Conservation (phyloP, 1,140 invertebrate species). For the Drosophila aff. region DNA sequence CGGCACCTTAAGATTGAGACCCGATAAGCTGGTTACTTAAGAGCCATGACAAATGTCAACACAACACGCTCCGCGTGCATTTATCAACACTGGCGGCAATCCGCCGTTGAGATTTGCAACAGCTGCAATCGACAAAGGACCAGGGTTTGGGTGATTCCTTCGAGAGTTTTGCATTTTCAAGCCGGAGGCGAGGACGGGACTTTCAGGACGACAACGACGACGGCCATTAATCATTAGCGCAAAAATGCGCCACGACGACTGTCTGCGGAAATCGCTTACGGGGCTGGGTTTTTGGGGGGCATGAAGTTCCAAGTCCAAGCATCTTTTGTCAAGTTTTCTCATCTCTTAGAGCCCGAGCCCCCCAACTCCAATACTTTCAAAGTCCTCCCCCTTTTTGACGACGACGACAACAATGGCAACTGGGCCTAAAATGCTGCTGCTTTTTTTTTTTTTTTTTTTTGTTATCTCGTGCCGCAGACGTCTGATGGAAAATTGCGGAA, state of each 20-base stretch:
- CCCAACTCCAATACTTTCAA: background rate
- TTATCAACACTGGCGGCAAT: conserved; percentile 66
- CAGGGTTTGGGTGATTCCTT: background rate
- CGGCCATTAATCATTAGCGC: conserved; percentile 80
- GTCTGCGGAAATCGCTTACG: conserved; percentile 30
- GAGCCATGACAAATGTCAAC: conserved; percentile 53
- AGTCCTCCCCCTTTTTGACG: conserved; percentile 10
- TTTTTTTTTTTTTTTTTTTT: background rate
- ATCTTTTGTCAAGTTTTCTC: conserved; percentile 41
- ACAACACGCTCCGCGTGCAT: conserved; percentile 62
- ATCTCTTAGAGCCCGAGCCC: conserved; percentile 17
- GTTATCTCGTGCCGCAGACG: conserved; percentile 74
- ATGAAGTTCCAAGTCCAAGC: conserved; percentile 35
- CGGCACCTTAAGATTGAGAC: conserved; percentile 31
- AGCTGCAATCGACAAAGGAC: conserved; percentile 63
- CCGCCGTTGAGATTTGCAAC: conserved; percentile 75
- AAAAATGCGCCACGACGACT: conserved; percentile 62
- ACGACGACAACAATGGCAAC: conserved; percentile 57
- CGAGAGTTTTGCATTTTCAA: conserved; percentile 68
- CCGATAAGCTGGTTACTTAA: conserved; percentile 58
- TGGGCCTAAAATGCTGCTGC: conserved; percentile 57
- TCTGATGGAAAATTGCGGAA: conserved; percentile 74
- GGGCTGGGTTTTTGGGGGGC: background rate
- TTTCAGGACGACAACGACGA: conserved; percentile 43
- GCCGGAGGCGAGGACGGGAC: conserved; percentile 51